phyloP scores from a whole-genome alignment of 2,888 invertebrate species.

The Tipula unca region DNA sequence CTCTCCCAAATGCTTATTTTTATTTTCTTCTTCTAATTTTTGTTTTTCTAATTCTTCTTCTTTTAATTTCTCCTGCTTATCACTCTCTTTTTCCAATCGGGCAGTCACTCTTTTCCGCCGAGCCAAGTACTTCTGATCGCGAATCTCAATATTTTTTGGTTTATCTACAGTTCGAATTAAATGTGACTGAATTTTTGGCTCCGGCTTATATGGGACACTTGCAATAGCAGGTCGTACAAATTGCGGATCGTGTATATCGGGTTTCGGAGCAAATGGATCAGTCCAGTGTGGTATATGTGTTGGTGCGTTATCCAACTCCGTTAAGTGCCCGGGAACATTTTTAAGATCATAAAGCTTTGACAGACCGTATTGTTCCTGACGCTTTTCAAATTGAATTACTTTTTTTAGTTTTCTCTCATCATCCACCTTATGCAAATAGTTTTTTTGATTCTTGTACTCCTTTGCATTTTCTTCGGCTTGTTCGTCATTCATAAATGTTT shows the following conservation, averaged over 20 bases:
- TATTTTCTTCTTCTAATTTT: constrained; percentile 19
- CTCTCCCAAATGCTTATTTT: constrained; percentile 15
- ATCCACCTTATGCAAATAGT: constrained; percentile 33
- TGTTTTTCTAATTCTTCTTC: constrained; percentile 15
- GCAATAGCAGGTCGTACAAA: background rate
- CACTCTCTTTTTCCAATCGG: background rate
- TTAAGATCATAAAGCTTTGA: background rate
- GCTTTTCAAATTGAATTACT: constrained; percentile 31
- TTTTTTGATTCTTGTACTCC: constrained; percentile 33
- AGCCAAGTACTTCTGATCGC: background rate
- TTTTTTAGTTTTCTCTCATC: constrained; percentile 28
- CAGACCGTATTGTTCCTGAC: constrained; percentile 29
- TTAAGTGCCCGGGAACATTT: constrained; percentile 28
- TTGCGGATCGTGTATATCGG: background rate
- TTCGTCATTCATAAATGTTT: constrained; percentile 36
- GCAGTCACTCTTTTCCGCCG: background rate
- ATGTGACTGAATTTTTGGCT: constrained; percentile 25
- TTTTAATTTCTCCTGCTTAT: background rate
- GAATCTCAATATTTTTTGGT: background rate
- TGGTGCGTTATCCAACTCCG: constrained; percentile 23
- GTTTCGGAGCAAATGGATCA: constrained; percentile 18
- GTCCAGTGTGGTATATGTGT: constrained; percentile 22
- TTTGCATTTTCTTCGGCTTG: constrained; percentile 34
- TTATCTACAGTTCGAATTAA: constrained; percentile 33
- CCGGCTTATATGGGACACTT: background rate